Evolutionary conservation across 1,140 invertebrate species (phyloP), one percentile per base, ranked within the genome.

Genomic region (Macrotrachela quadricornifera): DNA sequence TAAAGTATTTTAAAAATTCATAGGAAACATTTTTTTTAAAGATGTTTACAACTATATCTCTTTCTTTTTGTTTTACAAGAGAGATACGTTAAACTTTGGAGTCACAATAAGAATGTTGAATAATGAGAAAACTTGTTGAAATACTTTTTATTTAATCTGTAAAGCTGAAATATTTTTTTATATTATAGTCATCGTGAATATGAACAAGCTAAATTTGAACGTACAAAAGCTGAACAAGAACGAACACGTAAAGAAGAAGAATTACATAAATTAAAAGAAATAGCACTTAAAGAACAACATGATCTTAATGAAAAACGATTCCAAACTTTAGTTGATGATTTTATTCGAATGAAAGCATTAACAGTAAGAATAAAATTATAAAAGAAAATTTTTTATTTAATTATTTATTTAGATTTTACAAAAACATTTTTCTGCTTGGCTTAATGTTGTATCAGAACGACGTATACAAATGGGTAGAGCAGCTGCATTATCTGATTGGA

Each of bases 401-500:
- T n/a, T 17, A 36, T 15, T 42, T 6, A 14, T 43, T 41, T 16
- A 67, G 64, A 54, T 57, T 30, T 49, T 65, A 9, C 65, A 67
- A 39, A 55, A 56, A n/a, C 60, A 63, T 56, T 67, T 69, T 54
- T 63, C 62, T 15, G 59, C 62, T 12, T 70, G 68, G 68, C 67
- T 67, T 53, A 60, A 61, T 44, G 18, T 66, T 1, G 61, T 67
- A 18, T 30, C 69, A 46, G 60, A 67, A 15, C 56, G 60, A 8
- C 56, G 63, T 38, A 46, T 69, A 37, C 57, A 62, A 48, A 59
- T 63, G 47, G 68, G 67, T 6, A 67, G 67, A 56, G 65, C 64
- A 6, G 55, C 60, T 45, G 68, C 68, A 12, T 55, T 68, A 49
- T 53, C 59, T 48, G 68, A 70, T 60, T 70, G 68, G 68, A 63